Conservation (phyloP, 2,797 vertebrate genomes). For the Bovichtus variegatus region DNA sequence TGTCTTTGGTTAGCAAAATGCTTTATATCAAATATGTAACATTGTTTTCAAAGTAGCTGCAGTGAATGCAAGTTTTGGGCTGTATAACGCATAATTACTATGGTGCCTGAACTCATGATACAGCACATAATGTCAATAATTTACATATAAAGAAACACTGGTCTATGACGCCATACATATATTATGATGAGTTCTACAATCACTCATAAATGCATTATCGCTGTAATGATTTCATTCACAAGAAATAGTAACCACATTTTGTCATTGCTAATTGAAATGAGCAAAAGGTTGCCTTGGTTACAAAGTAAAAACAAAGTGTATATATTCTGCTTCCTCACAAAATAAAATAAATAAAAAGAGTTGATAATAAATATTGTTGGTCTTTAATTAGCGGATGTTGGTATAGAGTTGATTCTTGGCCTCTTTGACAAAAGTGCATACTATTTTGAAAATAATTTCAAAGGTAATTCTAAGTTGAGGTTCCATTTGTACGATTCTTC, state of each 20-base stretch:
- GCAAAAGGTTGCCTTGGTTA: not conserved
- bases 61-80: not conserved
- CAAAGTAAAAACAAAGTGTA: constrained; percentile 20
- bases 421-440: not conserved
- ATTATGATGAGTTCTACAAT: not conserved
- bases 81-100: not conserved
- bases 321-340: not conserved
- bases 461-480: not conserved
- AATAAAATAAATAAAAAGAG: not conserved
- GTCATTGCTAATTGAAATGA: not conserved
- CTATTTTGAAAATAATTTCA: not conserved
- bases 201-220: not conserved
- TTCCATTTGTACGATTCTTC: not conserved
- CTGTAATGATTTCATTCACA: not conserved
- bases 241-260: constrained; percentile 6
- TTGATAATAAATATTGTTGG: not conserved
- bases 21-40: not conserved
- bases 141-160: constrained; percentile 2
- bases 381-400: not conserved
- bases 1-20: not conserved
- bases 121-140: constrained; percentile 6
- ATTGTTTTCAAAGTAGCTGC: not conserved
- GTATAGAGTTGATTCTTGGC: not conserved
- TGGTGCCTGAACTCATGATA: constrained; percentile 17
- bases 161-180: not conserved